Percentiles rank a stretch among this genome's conserved stretches.
Evolutionary conservation across 2,797 vertebrate genomes (phyloP).

Genomic region (Lepilemur septentrionalis): DNA sequence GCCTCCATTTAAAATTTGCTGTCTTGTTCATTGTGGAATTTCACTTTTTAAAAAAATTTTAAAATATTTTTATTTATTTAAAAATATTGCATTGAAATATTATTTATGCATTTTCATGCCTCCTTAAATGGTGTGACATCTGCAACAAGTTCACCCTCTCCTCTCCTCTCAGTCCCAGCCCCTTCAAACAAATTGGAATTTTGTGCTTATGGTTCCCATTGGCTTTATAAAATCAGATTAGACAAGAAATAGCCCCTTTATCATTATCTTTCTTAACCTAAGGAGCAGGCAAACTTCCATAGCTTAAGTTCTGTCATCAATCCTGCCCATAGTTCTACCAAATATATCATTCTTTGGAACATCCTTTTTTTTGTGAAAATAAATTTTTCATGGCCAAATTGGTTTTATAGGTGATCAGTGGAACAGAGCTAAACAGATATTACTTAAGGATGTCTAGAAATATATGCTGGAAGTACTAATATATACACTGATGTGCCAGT

Average conservation of each 20-base stretch:
- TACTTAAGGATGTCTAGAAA: not conserved
- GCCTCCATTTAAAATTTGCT: not conserved
- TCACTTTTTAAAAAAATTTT: not conserved
- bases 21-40: not conserved
- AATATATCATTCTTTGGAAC: not conserved
- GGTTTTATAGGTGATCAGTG: not conserved
- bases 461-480: not conserved
- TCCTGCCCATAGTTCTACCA: not conserved
- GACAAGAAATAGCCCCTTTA: not conserved
- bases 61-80: not conserved
- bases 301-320: not conserved
- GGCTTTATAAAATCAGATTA: constrained; percentile 39
- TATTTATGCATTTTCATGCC: not conserved
- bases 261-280: not conserved
- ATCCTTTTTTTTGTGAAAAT: constrained; percentile 11
- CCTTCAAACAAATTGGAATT: not conserved
- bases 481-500: not conserved
- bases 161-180: not conserved
- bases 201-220: not conserved
- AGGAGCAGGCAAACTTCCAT: not conserved
- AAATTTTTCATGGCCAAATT: not conserved
- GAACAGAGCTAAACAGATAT: not conserved
- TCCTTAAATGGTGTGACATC: not conserved
- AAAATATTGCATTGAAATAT: not conserved
- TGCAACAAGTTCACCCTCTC: not conserved